phyloP scores from a whole-genome alignment of 2,797 vertebrate species.

The Gymnothorax javanicus region DNA sequence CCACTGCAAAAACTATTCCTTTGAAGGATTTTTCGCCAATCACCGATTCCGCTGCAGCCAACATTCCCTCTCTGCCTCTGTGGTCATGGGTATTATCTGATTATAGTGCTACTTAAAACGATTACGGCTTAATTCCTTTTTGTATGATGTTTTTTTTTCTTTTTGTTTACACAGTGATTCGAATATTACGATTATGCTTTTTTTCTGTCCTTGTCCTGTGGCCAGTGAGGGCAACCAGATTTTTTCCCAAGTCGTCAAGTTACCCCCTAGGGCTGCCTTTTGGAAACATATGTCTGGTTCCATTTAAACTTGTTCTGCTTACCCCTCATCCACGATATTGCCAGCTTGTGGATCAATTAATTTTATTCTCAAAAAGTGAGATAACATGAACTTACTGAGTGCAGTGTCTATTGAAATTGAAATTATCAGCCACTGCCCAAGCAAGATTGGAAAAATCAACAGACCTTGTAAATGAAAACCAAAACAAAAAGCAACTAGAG shows the following conservation, averaged over 20 bases:
- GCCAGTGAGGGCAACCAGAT: background rate
- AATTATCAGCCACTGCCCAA: no score
- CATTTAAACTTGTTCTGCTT: background rate
- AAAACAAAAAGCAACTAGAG: no score
- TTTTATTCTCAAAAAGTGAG: background rate
- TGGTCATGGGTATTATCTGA: slow-evolving; percentile 18
- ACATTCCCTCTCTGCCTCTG: background rate
- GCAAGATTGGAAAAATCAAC: no score
- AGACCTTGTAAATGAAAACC: no score
- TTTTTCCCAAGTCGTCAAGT: background rate
- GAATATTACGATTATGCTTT: background rate
- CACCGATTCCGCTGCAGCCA: background rate
- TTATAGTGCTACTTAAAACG: slow-evolving; percentile 20
- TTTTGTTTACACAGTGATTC: background rate
- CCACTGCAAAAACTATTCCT: background rate
- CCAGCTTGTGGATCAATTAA: background rate
- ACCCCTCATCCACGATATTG: background rate
- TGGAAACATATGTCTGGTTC: background rate
- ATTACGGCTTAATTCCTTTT: background rate
- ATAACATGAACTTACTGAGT: no score
- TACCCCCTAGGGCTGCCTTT: background rate
- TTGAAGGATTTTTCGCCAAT: slow-evolving; percentile 13
- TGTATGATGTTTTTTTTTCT: background rate
- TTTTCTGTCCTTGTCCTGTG: background rate
- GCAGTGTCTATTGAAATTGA: no score